Base-by-base conservation (phyloP, 1,140 invertebrate genomes). In the Manduca sexta region DNA sequence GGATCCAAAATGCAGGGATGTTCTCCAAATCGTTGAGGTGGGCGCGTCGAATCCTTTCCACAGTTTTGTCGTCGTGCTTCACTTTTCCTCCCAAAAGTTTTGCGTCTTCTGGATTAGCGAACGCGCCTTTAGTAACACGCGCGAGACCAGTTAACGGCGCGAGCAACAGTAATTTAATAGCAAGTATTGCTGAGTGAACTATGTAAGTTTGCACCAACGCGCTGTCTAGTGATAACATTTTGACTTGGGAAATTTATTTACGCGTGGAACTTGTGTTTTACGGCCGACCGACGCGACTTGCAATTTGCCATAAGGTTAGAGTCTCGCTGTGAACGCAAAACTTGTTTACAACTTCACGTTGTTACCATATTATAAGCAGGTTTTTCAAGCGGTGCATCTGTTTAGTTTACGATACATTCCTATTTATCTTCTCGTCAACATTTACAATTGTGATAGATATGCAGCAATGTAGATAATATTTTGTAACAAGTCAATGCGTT, bases 1-100 rank as follows among this genome's bases (percentile, higher is more conserved):
- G 66, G 6, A 91, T 60, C 52, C 91, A 84, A 68, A 92, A 93
- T 1, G 89, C 74, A 0, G 89, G 77, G 40, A 93, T 92, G 66
- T 92, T 93, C 76, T 93, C 92, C 48, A 93, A 57, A 68, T 93
- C 92, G 61, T 93, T 93, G 45, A 89, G 68, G 69, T 93, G 91
- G 26, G 90, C 91, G 56, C 91, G 61, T 41, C 74, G 60, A 18
- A 86, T 68, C 53, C 87, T 68, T 67, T 88, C 87, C 11, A 88
- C 72, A 49, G 84, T 84, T 1, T 64, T 67, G 52, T 88, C 87
- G 56, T 88, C 84, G 13, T 57, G 63, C 34, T 72, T 79, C 1
- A 86, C 71, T 51, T 83, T 78, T 1, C 65, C 67, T 21, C 67
- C 73, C 81, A 77, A 31, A 86, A 44, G 11, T 42, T 52, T 64